A percentile compares a stretch with the other conserved stretches of the same genome.
Evolutionary conservation across 2,888 invertebrate genomes (phyloP).

Genomic region (Hermaeophaga mercurialis): DNA sequence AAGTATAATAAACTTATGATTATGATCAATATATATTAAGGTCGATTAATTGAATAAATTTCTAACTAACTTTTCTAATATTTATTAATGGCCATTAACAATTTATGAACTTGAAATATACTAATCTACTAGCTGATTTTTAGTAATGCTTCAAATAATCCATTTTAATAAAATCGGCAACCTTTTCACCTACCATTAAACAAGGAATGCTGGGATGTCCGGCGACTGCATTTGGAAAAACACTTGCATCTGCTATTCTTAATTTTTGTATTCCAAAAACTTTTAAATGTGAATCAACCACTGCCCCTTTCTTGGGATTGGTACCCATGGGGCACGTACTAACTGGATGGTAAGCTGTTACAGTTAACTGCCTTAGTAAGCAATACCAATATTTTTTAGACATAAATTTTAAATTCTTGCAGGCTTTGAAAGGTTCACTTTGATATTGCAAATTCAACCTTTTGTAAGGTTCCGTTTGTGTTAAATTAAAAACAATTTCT

Average conservation of each 20-base stretch:
- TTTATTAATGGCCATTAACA: too few relatives aligned
- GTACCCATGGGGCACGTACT: slow-evolving; percentile 74
- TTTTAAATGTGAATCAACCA: slow-evolving; percentile 65
- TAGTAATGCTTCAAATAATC: slow-evolving; percentile 3
- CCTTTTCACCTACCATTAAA: slow-evolving; percentile 72
- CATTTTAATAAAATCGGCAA: slow-evolving; percentile 65
- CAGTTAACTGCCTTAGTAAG: slow-evolving; percentile 54
- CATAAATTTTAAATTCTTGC: slow-evolving; percentile 58
- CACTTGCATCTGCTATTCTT: slow-evolving; percentile 69
- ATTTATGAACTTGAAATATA: too few relatives aligned
- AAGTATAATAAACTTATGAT: too few relatives aligned
- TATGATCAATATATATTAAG: too few relatives aligned
- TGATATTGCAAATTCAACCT: slow-evolving; percentile 57
- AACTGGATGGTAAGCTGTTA: slow-evolving; percentile 60
- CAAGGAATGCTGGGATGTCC: slow-evolving; percentile 71
- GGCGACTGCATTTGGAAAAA: slow-evolving; percentile 65
- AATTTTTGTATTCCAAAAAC: slow-evolving; percentile 64
- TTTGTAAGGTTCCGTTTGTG: slow-evolving; percentile 60
- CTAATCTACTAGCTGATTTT: too few relatives aligned
- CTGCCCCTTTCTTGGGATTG: slow-evolving; percentile 61
- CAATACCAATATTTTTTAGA: slow-evolving; percentile 73
- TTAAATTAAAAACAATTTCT: slow-evolving; percentile 53
- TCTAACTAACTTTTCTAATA: too few relatives aligned
- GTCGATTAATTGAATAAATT: too few relatives aligned
- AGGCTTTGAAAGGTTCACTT: slow-evolving; percentile 47